Evolutionary conservation across 2,113 vertebrate genomes (phyloP).

Genomic region (Cheilinus undulatus): DNA sequence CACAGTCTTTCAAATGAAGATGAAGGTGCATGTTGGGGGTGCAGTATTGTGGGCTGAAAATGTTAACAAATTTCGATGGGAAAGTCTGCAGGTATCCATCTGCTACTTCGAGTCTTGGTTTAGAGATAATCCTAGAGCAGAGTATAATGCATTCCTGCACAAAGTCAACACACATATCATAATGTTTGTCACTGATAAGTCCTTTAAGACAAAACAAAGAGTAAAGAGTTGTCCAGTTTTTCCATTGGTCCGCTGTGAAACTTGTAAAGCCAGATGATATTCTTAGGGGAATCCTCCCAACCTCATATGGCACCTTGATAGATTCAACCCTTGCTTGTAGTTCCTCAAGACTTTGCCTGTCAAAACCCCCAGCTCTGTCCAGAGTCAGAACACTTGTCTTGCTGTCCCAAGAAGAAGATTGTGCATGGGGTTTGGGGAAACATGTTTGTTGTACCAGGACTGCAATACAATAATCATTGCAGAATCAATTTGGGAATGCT

Average conservation of each 20-base stretch:
- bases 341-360: neutral
- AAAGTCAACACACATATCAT: constrained; percentile 11
- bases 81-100: too few species aligned
- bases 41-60: neutral
- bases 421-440: too few species aligned
- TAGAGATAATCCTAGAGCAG: neutral
- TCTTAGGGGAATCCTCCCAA: constrained; percentile 1
- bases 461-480: too few species aligned
- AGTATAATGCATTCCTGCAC: constrained; percentile 13
- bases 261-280: constrained; percentile 3
- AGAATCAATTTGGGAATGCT: too few species aligned
- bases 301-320: neutral
- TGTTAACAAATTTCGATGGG: too few species aligned
- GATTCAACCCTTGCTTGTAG: neutral
- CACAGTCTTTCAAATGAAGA: neutral
- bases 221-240: constrained; percentile 7
- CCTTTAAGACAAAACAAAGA: constrained; percentile 7
- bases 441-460: too few species aligned
- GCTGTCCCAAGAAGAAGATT: neutral
- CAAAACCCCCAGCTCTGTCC: neutral
- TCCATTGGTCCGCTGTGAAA: neutral
- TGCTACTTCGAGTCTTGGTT: too few species aligned
- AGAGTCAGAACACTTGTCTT: neutral
- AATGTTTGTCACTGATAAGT: neutral
- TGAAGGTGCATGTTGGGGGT: neutral